Base-by-base conservation (phyloP, 1,140 invertebrate genomes). In the Branchinecta lindahli region DNA sequence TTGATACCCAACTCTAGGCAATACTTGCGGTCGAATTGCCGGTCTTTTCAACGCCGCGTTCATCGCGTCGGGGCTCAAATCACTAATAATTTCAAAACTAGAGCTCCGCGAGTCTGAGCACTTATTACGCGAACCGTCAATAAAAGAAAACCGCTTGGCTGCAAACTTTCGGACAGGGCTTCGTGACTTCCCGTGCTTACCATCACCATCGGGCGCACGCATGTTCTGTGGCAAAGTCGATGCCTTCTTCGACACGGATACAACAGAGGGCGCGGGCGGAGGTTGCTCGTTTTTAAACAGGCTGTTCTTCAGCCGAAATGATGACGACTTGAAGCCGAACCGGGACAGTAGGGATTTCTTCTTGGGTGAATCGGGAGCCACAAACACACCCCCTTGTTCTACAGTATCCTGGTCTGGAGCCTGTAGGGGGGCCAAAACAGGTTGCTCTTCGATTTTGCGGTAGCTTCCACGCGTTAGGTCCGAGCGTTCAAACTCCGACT, bases 71-170 rank as follows among this genome's bases (percentile, higher is more conserved):
- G 52, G 52, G 6, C 52, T 61, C 52, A 61, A 61, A 6, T 61
- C 52, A 20, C 52, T 61, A 61, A 61, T 61, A 61, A 61, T 61
- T 61, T 61, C 52, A 61, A 61, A 61, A 20, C 52, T 61, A 12
- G 52, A 61, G 18, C 52, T 61, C 18, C 52, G 52, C 18, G 52
- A 61, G 52, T 61, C 52, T 61, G 52, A 61, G 18, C 52, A 61
- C 18, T 61, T 61, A 20, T 20, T 61, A 15, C 18, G 12, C 12
- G 52, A 61, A 33, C 33, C 33, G 18, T 61, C 52, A 61, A 61
- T 20, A 61, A 61, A 61, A 61, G 52, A 61, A 61, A 61, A 61
- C 52, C 52, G 52, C 18, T 61, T 61, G 12, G 52, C 52, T 61
- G 52, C 18, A 6, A 61, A 61, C 18, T 61, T 61, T 20, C 52